A percentile compares a stretch with the other conserved stretches of the same genome.
Evolutionary conservation across 1,140 invertebrate species (phyloP).

Genomic region (Drosophila neocordata): DNA sequence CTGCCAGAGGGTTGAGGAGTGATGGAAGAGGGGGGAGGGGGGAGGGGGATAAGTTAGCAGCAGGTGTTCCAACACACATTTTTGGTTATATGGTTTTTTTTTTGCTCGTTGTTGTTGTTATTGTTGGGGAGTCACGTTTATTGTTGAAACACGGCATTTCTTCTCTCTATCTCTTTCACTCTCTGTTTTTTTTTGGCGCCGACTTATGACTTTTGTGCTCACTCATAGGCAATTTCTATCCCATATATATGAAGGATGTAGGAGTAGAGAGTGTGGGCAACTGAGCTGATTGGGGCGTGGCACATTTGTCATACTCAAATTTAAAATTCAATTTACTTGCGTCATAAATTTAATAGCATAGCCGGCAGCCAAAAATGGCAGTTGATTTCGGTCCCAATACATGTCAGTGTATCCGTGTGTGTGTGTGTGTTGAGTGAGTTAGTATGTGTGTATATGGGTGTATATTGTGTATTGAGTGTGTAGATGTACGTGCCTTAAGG

Average conservation of each 20-base stretch:
- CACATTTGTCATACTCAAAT: slow-evolving; percentile 80
- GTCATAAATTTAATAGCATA: slow-evolving; percentile 79
- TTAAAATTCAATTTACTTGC: slow-evolving; percentile 82
- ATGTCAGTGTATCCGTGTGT: slow-evolving; percentile 7
- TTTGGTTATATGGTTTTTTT: slow-evolving; percentile 59
- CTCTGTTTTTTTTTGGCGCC: slow-evolving; percentile 26
- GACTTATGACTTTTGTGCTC: slow-evolving; percentile 76
- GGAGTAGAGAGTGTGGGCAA: neutral
- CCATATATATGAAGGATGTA: neutral
- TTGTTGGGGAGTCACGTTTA: slow-evolving; percentile 58
- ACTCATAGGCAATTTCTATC: slow-evolving; percentile 73
- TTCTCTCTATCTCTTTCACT: slow-evolving; percentile 14
- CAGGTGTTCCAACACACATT: slow-evolving; percentile 42
- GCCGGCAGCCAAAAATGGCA: slow-evolving; percentile 43
- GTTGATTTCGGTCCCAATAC: slow-evolving; percentile 55
- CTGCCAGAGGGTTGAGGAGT: slow-evolving; percentile 18
- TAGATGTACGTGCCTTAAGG: neutral
- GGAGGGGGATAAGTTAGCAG: slow-evolving; percentile 29
- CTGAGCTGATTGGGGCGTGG: slow-evolving; percentile 35
- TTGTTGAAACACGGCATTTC: slow-evolving; percentile 55
- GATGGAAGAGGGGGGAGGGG: neutral
- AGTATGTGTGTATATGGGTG: neutral
- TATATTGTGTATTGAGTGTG: neutral
- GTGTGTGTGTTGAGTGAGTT: neutral
- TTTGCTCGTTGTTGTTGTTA: neutral